Conservation (phyloP, 2,888 invertebrate genomes). For the Nomada ferruginata region DNA sequence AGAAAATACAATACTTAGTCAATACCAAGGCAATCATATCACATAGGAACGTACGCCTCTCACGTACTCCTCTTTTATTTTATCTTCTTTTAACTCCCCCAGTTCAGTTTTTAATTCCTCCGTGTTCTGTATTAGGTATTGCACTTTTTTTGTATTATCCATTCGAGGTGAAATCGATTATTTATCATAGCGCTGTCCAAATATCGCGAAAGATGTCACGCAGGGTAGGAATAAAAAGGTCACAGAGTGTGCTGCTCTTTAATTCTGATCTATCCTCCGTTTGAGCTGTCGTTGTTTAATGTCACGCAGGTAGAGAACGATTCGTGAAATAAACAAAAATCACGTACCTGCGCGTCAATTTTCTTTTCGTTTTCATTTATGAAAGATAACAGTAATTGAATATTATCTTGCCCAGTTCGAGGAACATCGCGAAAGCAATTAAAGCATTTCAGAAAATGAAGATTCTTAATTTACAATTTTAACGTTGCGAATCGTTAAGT, state of each 20-base stretch:
- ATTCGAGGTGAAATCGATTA: neutral
- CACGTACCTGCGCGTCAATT: no score
- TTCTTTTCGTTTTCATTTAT: no score
- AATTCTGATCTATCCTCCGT: conserved; percentile 22
- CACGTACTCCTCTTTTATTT: neutral
- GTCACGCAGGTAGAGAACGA: neutral
- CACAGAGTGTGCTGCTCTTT: conserved; percentile 41
- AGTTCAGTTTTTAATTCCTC: neutral
- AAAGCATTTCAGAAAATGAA: no score
- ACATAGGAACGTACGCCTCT: neutral
- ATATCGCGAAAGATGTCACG: conserved; percentile 1
- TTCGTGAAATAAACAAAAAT: conserved; percentile 13
- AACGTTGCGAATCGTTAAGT: neutral
- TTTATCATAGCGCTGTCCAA: conserved; percentile 8
- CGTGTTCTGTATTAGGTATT: neutral
- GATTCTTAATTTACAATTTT: no score
- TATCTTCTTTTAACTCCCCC: neutral
- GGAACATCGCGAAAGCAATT: no score
- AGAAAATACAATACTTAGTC: neutral
- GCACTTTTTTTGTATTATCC: neutral
- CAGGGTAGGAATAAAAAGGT: conserved; percentile 44
- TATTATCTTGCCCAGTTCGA: no score
- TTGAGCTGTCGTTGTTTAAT: conserved; percentile 26
- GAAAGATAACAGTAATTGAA: no score
- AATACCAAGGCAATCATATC: neutral